Evolutionary conservation across 2,888 invertebrate species (phyloP).

Genomic region (Sphaerophoria taeniata): DNA sequence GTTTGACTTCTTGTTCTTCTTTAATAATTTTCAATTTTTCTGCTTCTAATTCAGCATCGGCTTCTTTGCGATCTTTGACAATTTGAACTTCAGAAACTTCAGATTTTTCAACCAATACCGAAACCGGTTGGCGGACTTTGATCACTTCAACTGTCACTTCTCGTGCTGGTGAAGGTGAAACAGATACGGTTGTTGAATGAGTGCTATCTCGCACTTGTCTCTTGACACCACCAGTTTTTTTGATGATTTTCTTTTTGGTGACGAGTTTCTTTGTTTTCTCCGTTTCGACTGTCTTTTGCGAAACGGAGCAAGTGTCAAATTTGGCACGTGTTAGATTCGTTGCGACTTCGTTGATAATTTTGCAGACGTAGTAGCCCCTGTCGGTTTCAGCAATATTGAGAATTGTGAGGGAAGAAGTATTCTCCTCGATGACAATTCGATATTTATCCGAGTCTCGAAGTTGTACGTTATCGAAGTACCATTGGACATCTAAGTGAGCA

Average conservation of each 20-base stretch:
- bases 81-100: slow-evolving; percentile 83
- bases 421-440: slow-evolving; percentile 88
- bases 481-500: slow-evolving; percentile 88
- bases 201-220: slow-evolving; percentile 66
- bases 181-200: slow-evolving; percentile 78
- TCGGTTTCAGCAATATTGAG: slow-evolving; percentile 86
- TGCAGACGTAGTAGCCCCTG: slow-evolving; percentile 91
- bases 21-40: slow-evolving; percentile 50
- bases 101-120: slow-evolving; percentile 81
- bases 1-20: background rate
- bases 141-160: slow-evolving; percentile 79
- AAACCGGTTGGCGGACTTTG: slow-evolving; percentile 78
- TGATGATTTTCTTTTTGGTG: slow-evolving; percentile 83
- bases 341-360: slow-evolving; percentile 93
- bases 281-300: slow-evolving; percentile 82
- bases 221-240: slow-evolving; percentile 75
- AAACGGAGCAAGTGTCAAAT: slow-evolving; percentile 86
- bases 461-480: slow-evolving; percentile 93
- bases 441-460: slow-evolving; percentile 89
- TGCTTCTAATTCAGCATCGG: slow-evolving; percentile 78
- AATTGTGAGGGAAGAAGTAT: slow-evolving; percentile 88
- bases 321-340: slow-evolving; percentile 91
- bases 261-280: slow-evolving; percentile 83
- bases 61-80: slow-evolving; percentile 82
- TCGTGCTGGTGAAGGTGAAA: slow-evolving; percentile 78